Evolutionary conservation across 1,140 invertebrate genomes (phyloP), one percentile per base, ranked within the genome.

Genomic region (Nixonia krombeini): DNA sequence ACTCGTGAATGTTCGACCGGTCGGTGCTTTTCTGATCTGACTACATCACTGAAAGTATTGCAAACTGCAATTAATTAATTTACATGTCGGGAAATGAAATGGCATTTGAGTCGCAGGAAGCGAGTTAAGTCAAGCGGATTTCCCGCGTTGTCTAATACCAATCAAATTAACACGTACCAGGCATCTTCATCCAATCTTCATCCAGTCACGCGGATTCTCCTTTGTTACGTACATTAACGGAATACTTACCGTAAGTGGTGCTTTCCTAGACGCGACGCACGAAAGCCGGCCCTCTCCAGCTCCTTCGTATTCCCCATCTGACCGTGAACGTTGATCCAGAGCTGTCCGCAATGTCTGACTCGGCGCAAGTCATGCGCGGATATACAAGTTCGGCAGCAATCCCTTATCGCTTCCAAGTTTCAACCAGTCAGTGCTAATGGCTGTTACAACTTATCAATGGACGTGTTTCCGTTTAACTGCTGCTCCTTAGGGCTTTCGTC

Each of bases 401-500:
- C 40, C 51, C 64, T 67, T 67, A 67, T 67, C 64, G 40, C 23
- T 44, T 12, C 50, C 46, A 56, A 67, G 64, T 67, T 67, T 50
- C 50, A 59, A 50, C 42, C 56, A 67, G 46, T 47, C 21, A 41
- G 44, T 42, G 57, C 58, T 68, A 68, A 68, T 68, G 65, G 53
- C 57, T 68, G 50, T 62, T 69, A 69, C 65, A 69, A 69, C 52
- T 68, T 68, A 62, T 68, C 65, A 68, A 62, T 68, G 41, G 57
- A 68, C 65, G 41, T 68, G 65, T 68, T 68, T 68, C 72, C 61
- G 65, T 67, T 72, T 73, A 75, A 76, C 75, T 80, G 77, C 73
- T 79, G 75, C 78, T 76, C 64, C 73, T 79, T 77, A 62, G 70
- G 74, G 75, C 71, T 73, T 79, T 80, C 68, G 75, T 72, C 73